phyloP scores from a whole-genome alignment of 2,113 vertebrate genomes.

The Pycnonotus jocosus region DNA sequence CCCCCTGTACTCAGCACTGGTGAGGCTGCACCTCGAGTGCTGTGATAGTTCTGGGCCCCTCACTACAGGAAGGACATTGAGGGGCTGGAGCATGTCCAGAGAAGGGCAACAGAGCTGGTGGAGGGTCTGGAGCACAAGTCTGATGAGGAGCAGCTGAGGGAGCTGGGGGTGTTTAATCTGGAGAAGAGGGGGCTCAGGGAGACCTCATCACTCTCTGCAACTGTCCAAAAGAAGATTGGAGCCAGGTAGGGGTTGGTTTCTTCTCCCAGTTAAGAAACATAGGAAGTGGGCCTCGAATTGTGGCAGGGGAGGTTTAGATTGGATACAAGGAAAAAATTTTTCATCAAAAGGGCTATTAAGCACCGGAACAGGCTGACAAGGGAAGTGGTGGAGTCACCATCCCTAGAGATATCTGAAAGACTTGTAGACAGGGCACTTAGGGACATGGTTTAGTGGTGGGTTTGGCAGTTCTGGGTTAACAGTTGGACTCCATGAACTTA shows the following conservation, averaged over 20 bases:
- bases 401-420: not conserved
- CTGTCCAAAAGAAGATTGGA: not conserved
- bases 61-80: not conserved
- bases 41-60: not conserved
- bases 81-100: not conserved
- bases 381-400: not conserved
- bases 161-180: not conserved
- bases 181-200: not conserved
- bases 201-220: not conserved
- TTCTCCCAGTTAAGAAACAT: not conserved
- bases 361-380: not conserved
- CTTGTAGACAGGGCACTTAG: not conserved
- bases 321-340: not conserved
- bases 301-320: not conserved
- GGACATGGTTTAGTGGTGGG: not conserved
- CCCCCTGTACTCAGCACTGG: accelerated
- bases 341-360: not conserved
- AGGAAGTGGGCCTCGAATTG: not conserved
- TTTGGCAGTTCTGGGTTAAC: not conserved
- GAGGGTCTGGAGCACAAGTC: not conserved
- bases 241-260: accelerated
- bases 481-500: no score
- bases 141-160: not conserved
- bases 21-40: accelerated
- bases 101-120: accelerated